These are phyloP conservation scores for Orthosia gothica DNA, from an alignment of 2,888 invertebrate genomes.

Conservation along the genomic window DNA sequence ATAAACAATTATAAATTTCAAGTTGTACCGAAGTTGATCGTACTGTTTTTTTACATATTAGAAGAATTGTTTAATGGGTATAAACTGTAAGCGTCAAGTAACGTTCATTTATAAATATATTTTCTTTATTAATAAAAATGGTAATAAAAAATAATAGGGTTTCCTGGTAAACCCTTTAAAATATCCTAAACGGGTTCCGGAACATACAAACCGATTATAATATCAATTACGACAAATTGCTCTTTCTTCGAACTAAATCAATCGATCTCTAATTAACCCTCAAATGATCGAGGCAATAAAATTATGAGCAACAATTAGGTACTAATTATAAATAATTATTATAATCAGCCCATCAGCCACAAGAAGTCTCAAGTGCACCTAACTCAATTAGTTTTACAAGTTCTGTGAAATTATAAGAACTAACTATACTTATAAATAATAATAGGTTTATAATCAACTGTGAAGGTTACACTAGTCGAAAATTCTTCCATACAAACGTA, in stretches of 20 bases:
- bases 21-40: not conserved
- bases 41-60: no score
- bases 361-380: conserved; percentile 37
- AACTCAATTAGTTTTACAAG: conserved; percentile 40
- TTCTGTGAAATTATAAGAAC: conserved; percentile 47
- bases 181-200: not conserved
- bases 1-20: conserved; percentile 18
- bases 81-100: no score
- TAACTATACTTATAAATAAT: conserved; percentile 8
- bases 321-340: conserved; percentile 35
- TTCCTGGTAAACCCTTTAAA: no score
- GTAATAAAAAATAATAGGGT: no score
- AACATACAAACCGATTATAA: not conserved
- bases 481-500: no score
- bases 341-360: conserved; percentile 25
- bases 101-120: no score
- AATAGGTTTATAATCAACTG: not conserved
- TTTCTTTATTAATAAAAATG: no score
- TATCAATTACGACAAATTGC: conserved; percentile 12
- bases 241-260: conserved; percentile 34
- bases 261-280: conserved; percentile 28
- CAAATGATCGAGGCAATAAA: conserved; percentile 41
- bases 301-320: conserved; percentile 34
- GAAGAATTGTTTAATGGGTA: no score
- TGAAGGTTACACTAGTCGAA: no score